Base-by-base conservation (phyloP, 2,113 vertebrate species). In the Labrus mixtus region DNA sequence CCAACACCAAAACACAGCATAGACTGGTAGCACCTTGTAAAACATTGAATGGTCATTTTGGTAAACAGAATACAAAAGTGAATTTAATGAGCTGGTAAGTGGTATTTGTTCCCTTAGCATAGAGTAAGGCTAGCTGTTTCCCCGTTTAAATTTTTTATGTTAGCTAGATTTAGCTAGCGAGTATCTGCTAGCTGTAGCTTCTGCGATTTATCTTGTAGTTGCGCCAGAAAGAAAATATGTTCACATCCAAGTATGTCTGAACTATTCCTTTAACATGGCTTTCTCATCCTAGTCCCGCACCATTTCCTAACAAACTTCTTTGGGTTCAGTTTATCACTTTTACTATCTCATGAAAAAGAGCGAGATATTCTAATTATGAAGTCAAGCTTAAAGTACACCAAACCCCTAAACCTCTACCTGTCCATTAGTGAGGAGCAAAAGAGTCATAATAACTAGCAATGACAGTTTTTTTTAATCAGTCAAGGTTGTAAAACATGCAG, bases 241-340 rank as follows among this genome's bases (percentile, higher is more conserved):
- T 12, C 2, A 9, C 22, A 22, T 73, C 45, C 62, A 25, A 54
- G 37, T 58, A 70, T 20, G 20, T 68, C 7, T 1, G 23, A 73
- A 17, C 61, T 29, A 12, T 55, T 71, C 5, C 13, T 60, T 56
- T 62, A 61, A 45, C 54, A 65, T 75, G 68, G n/a, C 65, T 81
- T 79, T 46, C 69, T 74, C 65, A 39, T 81, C 2, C 8, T 63
- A 50, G 60, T 50, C 73, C 65, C 10, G 22, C 25, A 46, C 56
- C 19, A 45, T 25, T 69, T 77, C 68, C 50, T 57, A 68, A 72
- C 25, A 1, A 48, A 23, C 39, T 9, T 73, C 53, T 78, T 79
- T 76, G 51, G 71, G 55, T 77, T 86, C 63, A 70, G 60, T 77
- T 50, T n/a, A 48, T 68, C 33, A 10, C 19, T 25, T 16, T 10